Conservation (phyloP, 2,113 vertebrate genomes). For the Chrysemys picta region DNA sequence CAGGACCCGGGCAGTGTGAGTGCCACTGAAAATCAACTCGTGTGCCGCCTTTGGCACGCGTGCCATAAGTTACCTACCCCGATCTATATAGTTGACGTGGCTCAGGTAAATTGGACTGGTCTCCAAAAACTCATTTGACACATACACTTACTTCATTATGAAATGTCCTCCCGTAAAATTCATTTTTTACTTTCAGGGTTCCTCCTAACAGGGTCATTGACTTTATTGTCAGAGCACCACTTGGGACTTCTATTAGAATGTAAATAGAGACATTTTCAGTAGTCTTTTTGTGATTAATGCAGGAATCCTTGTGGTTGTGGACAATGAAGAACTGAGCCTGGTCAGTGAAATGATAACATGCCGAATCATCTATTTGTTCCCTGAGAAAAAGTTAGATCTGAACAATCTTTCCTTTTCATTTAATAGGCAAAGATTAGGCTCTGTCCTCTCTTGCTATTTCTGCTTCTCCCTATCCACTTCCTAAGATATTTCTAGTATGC, state of each 20-base stretch:
- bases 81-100: fast-evolving
- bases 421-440: constrained; percentile 35
- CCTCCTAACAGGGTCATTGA: neutral
- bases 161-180: fast-evolving
- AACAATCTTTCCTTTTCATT: constrained; percentile 18
- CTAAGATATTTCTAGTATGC: constrained; percentile 68
- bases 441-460: constrained; percentile 48
- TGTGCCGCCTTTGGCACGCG: too few species aligned
- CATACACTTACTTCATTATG: neutral
- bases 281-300: neutral
- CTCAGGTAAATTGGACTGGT: neutral
- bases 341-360: neutral
- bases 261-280: neutral
- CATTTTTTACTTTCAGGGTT: fast-evolving
- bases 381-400: constrained; percentile 6
- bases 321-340: neutral
- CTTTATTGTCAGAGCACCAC: neutral
- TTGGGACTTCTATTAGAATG: neutral
- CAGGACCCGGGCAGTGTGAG: too few species aligned
- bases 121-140: neutral
- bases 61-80: too few species aligned
- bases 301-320: neutral
- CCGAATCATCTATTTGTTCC: constrained; percentile 12
- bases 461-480: constrained; percentile 17
- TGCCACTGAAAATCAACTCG: too few species aligned